A percentile compares a stretch with the other conserved stretches of the same genome.
Conservation (phyloP, 1,140 invertebrate genomes). For the Leptopilina clavipes region DNA sequence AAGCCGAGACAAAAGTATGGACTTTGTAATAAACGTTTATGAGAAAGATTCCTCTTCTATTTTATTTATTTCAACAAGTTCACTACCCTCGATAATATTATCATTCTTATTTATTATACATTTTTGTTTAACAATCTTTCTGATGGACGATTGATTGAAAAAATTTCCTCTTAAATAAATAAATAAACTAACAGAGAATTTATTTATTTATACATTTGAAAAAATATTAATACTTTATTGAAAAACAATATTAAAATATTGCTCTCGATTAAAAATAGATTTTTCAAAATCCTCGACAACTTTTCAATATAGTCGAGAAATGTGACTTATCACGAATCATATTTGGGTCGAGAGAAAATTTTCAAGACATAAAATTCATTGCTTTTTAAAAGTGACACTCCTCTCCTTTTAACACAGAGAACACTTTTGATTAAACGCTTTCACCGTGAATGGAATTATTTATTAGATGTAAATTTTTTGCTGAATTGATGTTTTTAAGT, state of each 20-base stretch:
- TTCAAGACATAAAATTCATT: neutral
- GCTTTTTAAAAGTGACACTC: neutral
- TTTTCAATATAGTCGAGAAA: neutral
- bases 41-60: neutral
- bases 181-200: no score
- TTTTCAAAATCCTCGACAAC: neutral
- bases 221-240: no score
- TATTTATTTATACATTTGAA: no score
- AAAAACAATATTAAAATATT: no score
- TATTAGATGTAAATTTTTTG: conserved; percentile 17
- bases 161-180: no score
- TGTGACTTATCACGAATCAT: conserved; percentile 1
- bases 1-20: neutral
- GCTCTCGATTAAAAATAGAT: no score
- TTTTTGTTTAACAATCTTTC: no score
- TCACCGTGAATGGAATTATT: neutral
- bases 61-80: neutral
- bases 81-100: neutral
- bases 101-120: no score
- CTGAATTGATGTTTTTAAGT: neutral
- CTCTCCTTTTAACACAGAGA: neutral
- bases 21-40: conserved; percentile 9
- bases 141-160: no score
- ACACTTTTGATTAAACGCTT: conserved; percentile 2
- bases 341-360: neutral